A percentile compares a stretch with the other conserved stretches of the same genome.
These are phyloP conservation scores for Sorex fumeus DNA, from an alignment of 2,113 vertebrate species.

Conservation along the genomic window DNA sequence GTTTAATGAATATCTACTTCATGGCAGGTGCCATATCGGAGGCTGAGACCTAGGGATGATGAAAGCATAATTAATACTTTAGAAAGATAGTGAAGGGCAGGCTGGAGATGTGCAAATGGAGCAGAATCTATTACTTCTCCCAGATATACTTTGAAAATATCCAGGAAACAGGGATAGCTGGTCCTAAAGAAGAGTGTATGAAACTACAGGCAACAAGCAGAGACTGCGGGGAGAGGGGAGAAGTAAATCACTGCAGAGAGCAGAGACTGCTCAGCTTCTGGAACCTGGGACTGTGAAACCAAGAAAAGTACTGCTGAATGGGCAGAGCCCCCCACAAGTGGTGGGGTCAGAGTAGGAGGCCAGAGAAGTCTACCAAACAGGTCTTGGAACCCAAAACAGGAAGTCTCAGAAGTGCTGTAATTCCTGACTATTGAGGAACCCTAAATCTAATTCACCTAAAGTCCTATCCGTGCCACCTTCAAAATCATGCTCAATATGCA, in stretches of 20 bases:
- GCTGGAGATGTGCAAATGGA: fast-evolving
- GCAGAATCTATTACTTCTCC: not conserved
- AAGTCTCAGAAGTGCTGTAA: too few species aligned
- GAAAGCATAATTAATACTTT: fast-evolving
- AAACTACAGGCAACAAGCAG: too few species aligned
- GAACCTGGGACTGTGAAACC: too few species aligned
- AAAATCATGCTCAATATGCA: fast-evolving
- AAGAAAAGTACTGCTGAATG: too few species aligned
- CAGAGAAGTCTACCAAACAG: too few species aligned
- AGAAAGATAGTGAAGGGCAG: fast-evolving
- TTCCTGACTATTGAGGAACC: not conserved
- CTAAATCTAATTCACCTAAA: not conserved
- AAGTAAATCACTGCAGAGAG: too few species aligned
- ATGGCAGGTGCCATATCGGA: fast-evolving
- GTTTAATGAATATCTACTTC: not conserved
- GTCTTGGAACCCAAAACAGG: too few species aligned
- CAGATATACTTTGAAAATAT: too few species aligned
- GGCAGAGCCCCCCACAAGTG: not conserved
- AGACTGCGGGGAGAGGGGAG: too few species aligned
- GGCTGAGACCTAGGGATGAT: not conserved
- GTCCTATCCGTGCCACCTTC: not conserved
- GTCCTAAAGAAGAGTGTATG: not conserved
- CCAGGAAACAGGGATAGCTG: too few species aligned
- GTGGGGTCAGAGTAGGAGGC: too few species aligned
- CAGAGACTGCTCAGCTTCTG: too few species aligned